Evolutionary conservation across 2,113 vertebrate species (phyloP).

Genomic region (Thamnaconus septentrionalis): DNA sequence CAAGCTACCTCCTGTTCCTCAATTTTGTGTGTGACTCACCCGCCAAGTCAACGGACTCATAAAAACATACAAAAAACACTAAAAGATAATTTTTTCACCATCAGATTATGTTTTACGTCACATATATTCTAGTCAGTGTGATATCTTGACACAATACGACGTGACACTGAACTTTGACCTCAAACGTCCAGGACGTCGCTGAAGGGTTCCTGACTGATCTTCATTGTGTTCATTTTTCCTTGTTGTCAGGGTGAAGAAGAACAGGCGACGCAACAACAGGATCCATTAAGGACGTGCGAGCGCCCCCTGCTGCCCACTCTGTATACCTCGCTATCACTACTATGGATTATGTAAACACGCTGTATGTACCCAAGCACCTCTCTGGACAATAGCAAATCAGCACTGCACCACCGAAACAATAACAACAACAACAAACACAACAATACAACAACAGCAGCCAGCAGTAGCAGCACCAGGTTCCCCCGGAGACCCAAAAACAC

Average conservation of each 20-base stretch:
- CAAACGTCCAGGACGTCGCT: background rate
- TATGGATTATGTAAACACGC: constrained; percentile 63
- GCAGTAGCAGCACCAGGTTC: too few species aligned
- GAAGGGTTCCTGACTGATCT: background rate
- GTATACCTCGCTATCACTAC: constrained; percentile 53
- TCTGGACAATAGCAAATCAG: constrained; percentile 68
- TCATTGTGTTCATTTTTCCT: constrained; percentile 19
- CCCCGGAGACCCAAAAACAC: too few species aligned
- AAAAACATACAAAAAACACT: too few species aligned
- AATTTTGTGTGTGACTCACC: too few species aligned
- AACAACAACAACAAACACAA: constrained; percentile 10
- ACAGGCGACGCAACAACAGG: constrained; percentile 63
- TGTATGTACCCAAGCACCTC: constrained; percentile 47
- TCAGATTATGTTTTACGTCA: too few species aligned
- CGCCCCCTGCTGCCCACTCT: constrained; percentile 18
- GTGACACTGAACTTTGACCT: background rate
- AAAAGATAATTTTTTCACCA: too few species aligned
- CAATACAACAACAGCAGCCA: too few species aligned
- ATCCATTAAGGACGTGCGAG: constrained; percentile 26
- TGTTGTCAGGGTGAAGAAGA: constrained; percentile 69
- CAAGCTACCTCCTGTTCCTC: too few species aligned
- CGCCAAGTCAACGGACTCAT: too few species aligned
- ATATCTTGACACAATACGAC: too few species aligned
- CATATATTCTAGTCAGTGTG: too few species aligned
- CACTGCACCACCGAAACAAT: constrained; percentile 63